Conservation (phyloP, 2,888 invertebrate genomes). For the Frankliniella fusca region DNA sequence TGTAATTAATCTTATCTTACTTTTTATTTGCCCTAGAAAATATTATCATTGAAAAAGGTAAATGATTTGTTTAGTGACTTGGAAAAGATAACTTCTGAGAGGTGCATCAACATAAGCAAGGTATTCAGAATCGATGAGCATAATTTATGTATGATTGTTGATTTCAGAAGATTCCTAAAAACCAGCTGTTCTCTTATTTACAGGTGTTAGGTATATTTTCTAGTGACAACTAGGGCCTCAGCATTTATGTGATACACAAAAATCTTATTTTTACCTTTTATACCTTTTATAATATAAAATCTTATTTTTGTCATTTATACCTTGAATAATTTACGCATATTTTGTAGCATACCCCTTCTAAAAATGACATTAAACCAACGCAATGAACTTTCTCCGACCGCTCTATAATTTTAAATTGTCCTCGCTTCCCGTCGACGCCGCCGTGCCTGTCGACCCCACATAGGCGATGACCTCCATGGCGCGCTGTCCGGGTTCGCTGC, state of each 20-base stretch:
- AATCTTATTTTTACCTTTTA: not conserved
- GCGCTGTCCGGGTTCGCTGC: not conserved
- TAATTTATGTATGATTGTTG: not conserved
- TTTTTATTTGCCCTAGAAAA: not conserved
- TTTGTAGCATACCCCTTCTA: too few relatives aligned
- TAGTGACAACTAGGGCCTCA: not conserved
- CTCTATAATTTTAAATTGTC: not conserved
- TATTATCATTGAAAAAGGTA: not conserved
- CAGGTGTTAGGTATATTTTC: not conserved
- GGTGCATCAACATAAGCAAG: not conserved
- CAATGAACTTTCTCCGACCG: too few relatives aligned
- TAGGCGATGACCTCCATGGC: conserved; percentile 10
- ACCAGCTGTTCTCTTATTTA: not conserved
- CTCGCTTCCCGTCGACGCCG: not conserved
- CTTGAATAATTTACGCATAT: too few relatives aligned
- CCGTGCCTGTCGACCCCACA: not conserved
- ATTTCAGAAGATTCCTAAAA: not conserved
- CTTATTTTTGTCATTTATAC: not conserved
- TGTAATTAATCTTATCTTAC: not conserved
- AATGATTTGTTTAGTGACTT: not conserved
- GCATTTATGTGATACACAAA: not conserved
- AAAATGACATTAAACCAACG: not conserved
- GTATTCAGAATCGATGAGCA: not conserved
- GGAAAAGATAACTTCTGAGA: not conserved
- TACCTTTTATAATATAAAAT: not conserved